Evolutionary conservation across 2,113 vertebrate species (phyloP).

Genomic region (Amblyornis subalaris): DNA sequence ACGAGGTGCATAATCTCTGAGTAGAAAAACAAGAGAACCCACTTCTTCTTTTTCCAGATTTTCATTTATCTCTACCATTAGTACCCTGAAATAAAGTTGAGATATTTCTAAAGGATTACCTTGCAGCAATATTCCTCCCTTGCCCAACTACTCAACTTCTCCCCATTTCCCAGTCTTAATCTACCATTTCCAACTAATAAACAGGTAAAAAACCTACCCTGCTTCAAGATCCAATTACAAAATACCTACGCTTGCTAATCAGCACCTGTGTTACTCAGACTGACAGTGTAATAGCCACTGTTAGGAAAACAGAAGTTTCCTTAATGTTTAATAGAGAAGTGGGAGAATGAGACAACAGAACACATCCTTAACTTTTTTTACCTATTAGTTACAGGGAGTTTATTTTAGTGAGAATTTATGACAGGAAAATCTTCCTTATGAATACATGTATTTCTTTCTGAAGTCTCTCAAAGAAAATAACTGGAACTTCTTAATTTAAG

Average conservation of each 20-base stretch:
- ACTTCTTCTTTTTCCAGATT: conserved; percentile 79
- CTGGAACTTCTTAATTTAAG: not conserved
- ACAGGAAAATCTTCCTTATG: not conserved
- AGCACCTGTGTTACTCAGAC: not conserved
- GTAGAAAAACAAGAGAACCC: conserved; percentile 79
- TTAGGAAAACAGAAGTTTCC: not conserved
- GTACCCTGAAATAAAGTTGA: conserved; percentile 73
- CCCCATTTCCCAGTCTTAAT: not conserved
- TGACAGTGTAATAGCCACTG: not conserved
- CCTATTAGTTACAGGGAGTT: not conserved
- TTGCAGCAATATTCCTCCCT: not conserved
- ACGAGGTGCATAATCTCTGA: conserved; percentile 63
- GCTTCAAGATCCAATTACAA: not conserved
- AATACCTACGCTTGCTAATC: not conserved
- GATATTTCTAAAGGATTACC: not conserved
- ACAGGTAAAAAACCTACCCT: not conserved
- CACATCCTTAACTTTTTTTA: not conserved
- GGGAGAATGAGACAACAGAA: not conserved
- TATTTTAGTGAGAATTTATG: not conserved
- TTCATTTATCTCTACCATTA: conserved; percentile 84
- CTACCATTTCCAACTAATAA: not conserved
- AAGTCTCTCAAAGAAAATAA: not conserved
- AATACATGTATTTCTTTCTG: not conserved
- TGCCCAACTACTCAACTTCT: not conserved
- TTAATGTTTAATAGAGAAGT: not conserved